A percentile compares a stretch with the other conserved stretches of the same genome.
These are phyloP conservation scores for Euura saliciscinereae DNA, from an alignment of 1,140 invertebrate species.

Conservation along the genomic window DNA sequence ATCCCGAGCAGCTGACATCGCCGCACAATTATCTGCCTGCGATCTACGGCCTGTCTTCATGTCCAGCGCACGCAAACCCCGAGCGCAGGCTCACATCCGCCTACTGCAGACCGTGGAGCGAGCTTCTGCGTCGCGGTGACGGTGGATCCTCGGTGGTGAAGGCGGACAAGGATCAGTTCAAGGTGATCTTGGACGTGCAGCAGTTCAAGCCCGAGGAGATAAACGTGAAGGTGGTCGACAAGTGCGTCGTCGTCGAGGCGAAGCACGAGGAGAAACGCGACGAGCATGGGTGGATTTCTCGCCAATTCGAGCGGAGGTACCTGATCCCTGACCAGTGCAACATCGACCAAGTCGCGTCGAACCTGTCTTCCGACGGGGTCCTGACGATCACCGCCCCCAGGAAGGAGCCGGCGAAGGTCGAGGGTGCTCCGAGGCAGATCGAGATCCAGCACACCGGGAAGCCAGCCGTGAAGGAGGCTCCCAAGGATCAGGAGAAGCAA, in stretches of 20 bases:
- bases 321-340: slow-evolving; percentile 71
- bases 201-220: slow-evolving; percentile 70
- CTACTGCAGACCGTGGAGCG: slow-evolving; percentile 72
- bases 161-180: slow-evolving; percentile 36
- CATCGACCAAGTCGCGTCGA: slow-evolving; percentile 56
- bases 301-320: slow-evolving; percentile 75
- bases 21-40: background rate
- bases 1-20: slow-evolving; percentile 32
- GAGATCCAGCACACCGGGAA: slow-evolving; percentile 60
- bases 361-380: slow-evolving; percentile 61
- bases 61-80: slow-evolving; percentile 13
- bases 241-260: slow-evolving; percentile 69
- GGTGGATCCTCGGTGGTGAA: slow-evolving; percentile 41
- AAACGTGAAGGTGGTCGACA: slow-evolving; percentile 64
- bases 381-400: slow-evolving; percentile 57
- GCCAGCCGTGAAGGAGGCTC: slow-evolving; percentile 45
- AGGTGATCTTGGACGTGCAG: slow-evolving; percentile 61
- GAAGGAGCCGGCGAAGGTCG: slow-evolving; percentile 25
- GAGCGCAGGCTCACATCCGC: slow-evolving; percentile 15
- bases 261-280: slow-evolving; percentile 81
- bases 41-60: background rate
- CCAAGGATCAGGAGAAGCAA: background rate
- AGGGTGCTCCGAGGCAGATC: slow-evolving; percentile 50
- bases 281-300: slow-evolving; percentile 74
- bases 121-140: background rate